A percentile compares a stretch with the other conserved stretches of the same genome.
Evolutionary conservation across 2,888 invertebrate genomes (phyloP).

Genomic region (Drosophila kokeensis): DNA sequence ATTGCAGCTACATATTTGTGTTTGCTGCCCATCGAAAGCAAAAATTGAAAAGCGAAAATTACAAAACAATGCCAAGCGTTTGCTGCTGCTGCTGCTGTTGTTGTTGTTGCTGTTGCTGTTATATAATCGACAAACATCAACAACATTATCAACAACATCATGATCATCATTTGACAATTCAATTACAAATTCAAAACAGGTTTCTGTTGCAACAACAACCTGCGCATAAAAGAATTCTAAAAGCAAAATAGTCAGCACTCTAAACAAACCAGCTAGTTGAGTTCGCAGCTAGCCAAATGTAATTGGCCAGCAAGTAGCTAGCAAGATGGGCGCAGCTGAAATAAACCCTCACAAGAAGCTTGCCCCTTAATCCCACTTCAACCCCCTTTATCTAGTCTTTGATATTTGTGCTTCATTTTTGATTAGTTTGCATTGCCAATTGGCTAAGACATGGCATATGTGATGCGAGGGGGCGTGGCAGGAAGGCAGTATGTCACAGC

Average conservation of each 20-base stretch:
- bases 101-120: conserved; percentile 31
- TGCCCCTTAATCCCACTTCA: background rate
- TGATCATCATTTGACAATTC: conserved; percentile 39
- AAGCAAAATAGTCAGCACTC: conserved; percentile 45
- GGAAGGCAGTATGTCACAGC: background rate
- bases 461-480: background rate
- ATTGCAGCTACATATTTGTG: conserved; percentile 19
- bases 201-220: conserved; percentile 29
- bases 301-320: conserved; percentile 22
- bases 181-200: conserved; percentile 62
- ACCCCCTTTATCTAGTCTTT: background rate
- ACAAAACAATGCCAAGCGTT: conserved; percentile 28
- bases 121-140: conserved; percentile 35
- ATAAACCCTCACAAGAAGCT: background rate
- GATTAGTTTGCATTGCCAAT: conserved; percentile 55
- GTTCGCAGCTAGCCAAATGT: conserved; percentile 27
- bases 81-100: background rate
- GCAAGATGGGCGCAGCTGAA: background rate
- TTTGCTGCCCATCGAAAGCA: conserved; percentile 51
- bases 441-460: conserved; percentile 5
- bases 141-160: conserved; percentile 6
- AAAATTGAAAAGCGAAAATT: conserved; percentile 64
- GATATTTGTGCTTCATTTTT: conserved; percentile 37
- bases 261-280: conserved; percentile 36
- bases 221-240: conserved; percentile 45